A percentile compares a stretch with the other conserved stretches of the same genome.
Evolutionary conservation across 2,113 vertebrate genomes (phyloP).

Genomic region (Piprites chloris): DNA sequence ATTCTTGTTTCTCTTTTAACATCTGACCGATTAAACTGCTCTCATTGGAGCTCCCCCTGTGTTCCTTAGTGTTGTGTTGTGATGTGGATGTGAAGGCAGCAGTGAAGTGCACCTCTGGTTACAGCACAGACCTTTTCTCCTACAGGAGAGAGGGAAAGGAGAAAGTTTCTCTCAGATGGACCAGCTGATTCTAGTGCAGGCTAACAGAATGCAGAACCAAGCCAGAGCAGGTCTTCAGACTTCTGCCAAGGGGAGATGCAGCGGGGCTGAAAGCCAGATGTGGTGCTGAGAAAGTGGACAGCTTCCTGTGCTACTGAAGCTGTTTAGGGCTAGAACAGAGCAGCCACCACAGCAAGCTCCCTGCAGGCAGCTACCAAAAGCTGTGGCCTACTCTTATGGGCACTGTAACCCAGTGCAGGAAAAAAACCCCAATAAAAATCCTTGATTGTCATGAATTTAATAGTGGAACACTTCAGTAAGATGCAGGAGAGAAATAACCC

Average conservation of each 20-base stretch:
- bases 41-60: neutral
- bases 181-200: neutral
- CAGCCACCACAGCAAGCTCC: neutral
- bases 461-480: neutral
- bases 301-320: neutral
- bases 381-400: neutral
- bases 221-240: neutral
- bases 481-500: neutral
- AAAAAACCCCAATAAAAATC: neutral
- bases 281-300: neutral
- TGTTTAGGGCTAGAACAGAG: neutral
- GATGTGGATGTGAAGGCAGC: neutral
- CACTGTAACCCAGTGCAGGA: fast-evolving
- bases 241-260: neutral
- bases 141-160: neutral
- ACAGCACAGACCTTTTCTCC: neutral
- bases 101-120: neutral
- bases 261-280: neutral
- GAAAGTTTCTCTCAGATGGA: neutral
- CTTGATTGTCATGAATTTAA: neutral
- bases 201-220: neutral
- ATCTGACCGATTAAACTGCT: slow-evolving; percentile 24
- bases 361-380: neutral
- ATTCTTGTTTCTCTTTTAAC: neutral
- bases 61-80: neutral